Percentiles rank a stretch among this genome's conserved stretches.
Evolutionary conservation across 1,140 invertebrate species (phyloP).

Genomic region (Copidosoma floridanum): DNA sequence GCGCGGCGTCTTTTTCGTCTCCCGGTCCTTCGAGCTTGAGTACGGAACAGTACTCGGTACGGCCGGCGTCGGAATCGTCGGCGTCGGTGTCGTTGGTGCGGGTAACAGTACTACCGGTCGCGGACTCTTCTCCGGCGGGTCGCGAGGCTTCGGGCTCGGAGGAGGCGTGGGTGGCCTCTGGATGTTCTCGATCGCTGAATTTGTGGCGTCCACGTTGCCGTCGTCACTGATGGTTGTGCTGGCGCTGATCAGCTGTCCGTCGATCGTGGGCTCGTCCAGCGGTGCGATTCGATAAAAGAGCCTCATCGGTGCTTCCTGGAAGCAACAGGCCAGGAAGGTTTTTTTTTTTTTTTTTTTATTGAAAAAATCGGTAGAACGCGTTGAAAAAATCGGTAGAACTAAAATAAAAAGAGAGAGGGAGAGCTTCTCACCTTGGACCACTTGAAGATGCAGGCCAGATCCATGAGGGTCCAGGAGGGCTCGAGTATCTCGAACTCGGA

Average conservation of each 20-base stretch:
- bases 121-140: constrained; percentile 16
- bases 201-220: constrained; percentile 21
- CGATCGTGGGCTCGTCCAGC: constrained; percentile 31
- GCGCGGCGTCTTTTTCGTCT: constrained; percentile 48
- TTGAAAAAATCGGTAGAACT: too few relatives aligned
- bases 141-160: constrained; percentile 44
- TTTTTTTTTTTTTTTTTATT: too few relatives aligned
- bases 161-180: constrained; percentile 49
- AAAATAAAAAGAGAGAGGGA: neutral
- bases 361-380: neutral
- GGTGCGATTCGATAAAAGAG: constrained; percentile 41
- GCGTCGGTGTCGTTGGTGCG: constrained; percentile 25
- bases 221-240: neutral
- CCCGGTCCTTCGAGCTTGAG: constrained; percentile 32
- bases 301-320: constrained; percentile 48
- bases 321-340: too few relatives aligned
- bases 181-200: constrained; percentile 45
- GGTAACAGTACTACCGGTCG: neutral
- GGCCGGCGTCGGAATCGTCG: constrained; percentile 19
- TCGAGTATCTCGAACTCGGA: constrained; percentile 33
- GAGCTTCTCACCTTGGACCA: constrained; percentile 40
- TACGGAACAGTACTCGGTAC: constrained; percentile 28
- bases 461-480: constrained; percentile 47
- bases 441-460: constrained; percentile 47
- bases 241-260: neutral